phyloP scores from a whole-genome alignment of 2,797 vertebrate species.

The Scolopax rusticola region DNA sequence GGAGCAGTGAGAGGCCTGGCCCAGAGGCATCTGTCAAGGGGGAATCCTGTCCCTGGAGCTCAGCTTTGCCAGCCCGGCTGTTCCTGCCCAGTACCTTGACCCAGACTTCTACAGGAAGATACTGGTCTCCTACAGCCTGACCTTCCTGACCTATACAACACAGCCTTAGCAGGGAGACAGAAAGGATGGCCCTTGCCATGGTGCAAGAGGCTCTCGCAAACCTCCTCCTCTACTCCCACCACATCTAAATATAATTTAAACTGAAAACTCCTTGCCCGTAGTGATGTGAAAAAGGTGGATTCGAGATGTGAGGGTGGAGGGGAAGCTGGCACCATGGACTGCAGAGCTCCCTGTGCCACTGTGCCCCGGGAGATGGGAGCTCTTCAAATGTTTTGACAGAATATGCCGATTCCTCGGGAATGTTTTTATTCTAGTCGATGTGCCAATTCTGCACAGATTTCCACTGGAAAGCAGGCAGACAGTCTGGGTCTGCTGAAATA shows the following conservation, averaged over 20 bases:
- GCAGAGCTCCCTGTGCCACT: constrained; percentile 4
- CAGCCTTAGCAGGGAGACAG: not conserved
- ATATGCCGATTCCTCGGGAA: constrained; percentile 54
- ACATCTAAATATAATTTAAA: not conserved
- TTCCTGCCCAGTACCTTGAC: not conserved
- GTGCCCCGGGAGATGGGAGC: constrained; percentile 38
- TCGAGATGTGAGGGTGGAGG: not conserved
- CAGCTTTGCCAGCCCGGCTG: not conserved
- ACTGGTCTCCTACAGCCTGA: not conserved
- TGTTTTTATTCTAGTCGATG: constrained; percentile 64
- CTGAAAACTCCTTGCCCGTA: not conserved
- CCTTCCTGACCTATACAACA: not conserved
- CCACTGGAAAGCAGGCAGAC: constrained; percentile 65
- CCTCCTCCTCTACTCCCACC: not conserved
- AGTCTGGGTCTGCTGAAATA: constrained; percentile 49
- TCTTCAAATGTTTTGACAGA: constrained; percentile 72
- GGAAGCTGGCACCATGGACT: rapidly evolving
- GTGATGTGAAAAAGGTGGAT: not conserved
- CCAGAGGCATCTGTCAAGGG: not conserved
- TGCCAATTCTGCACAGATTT: constrained; percentile 65
- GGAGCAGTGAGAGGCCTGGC: rapidly evolving
- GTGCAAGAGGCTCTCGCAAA: not conserved
- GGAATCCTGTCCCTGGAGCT: not conserved
- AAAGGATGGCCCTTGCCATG: not conserved
- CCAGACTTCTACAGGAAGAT: not conserved